Evolutionary conservation across 1,140 invertebrate species (phyloP).

Genomic region (Sycophila sp.): DNA sequence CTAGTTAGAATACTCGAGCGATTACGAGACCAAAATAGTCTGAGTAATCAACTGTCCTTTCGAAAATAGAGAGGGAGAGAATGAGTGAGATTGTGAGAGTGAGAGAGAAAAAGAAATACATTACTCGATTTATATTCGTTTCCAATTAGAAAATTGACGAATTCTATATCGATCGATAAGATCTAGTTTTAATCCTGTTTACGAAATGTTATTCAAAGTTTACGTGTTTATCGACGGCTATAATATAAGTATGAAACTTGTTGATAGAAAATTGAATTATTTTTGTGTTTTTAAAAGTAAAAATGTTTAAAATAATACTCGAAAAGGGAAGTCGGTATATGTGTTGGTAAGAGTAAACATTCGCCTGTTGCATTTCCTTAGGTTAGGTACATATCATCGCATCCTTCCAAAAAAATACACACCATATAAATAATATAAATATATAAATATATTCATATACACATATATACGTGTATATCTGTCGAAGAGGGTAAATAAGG

Average conservation of each 20-base stretch:
- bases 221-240: too few relatives aligned
- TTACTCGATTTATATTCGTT: too few relatives aligned
- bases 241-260: background rate
- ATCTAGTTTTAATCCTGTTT: too few relatives aligned
- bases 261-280: background rate
- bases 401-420: conserved; percentile 46
- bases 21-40: too few relatives aligned
- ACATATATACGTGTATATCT: conserved; percentile 22
- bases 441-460: conserved; percentile 30
- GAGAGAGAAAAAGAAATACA: too few relatives aligned
- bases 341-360: background rate
- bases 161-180: too few relatives aligned
- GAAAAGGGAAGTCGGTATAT: background rate
- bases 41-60: too few relatives aligned
- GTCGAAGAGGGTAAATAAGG: background rate
- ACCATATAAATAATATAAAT: conserved; percentile 39
- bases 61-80: too few relatives aligned
- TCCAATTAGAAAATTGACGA: too few relatives aligned
- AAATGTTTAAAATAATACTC: background rate
- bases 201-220: too few relatives aligned
- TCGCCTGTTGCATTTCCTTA: background rate
- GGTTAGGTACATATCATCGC: conserved; percentile 61
- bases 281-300: background rate
- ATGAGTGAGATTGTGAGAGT: too few relatives aligned
- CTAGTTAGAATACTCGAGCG: background rate